These are phyloP conservation scores for Rotaria socialis DNA, from an alignment of 2,888 invertebrate genomes.

Conservation along the genomic window DNA sequence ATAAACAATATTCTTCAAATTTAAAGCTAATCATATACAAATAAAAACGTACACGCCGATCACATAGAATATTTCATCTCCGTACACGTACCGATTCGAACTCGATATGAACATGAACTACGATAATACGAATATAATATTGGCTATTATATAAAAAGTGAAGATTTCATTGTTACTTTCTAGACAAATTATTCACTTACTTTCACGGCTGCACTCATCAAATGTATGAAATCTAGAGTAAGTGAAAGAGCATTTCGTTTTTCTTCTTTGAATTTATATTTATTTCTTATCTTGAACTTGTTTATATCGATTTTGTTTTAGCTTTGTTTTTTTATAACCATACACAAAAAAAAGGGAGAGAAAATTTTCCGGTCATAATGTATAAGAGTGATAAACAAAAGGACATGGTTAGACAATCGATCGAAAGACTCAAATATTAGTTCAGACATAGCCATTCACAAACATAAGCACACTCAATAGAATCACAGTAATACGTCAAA, in stretches of 20 bases:
- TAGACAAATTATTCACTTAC: not conserved
- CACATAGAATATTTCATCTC: not conserved
- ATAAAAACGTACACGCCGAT: not conserved
- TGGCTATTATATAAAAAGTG: not conserved
- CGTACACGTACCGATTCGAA: not conserved
- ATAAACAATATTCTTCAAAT: not conserved
- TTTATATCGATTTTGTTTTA: not conserved
- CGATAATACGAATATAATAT: not conserved
- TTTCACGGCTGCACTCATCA: not conserved
- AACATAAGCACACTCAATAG: not conserved
- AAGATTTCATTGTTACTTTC: not conserved
- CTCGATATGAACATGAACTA: not conserved
- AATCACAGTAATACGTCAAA: not conserved
- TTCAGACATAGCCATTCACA: not conserved
- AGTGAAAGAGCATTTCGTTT: not conserved
- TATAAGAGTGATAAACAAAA: not conserved
- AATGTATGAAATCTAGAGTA: not conserved
- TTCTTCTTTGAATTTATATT: not conserved
- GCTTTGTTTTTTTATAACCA: not conserved
- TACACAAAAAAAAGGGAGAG: not conserved
- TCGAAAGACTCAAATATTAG: constrained; percentile 5
- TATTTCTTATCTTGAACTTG: not conserved
- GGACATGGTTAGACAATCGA: not conserved
- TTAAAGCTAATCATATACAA: not conserved
- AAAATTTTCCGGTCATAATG: not conserved